Evolutionary conservation across 2,113 vertebrate species (phyloP).

Genomic region (Heteronetta atricapilla): DNA sequence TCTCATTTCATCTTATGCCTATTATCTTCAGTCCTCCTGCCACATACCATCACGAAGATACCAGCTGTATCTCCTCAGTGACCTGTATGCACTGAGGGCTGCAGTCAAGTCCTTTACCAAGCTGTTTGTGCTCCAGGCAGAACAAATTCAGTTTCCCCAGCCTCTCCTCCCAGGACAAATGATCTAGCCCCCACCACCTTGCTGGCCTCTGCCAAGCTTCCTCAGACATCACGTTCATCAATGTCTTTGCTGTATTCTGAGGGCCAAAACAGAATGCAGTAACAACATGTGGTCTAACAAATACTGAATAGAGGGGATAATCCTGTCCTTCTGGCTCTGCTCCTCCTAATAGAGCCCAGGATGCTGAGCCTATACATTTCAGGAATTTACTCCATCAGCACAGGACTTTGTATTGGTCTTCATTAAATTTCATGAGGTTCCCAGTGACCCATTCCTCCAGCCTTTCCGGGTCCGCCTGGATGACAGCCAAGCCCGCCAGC

Average conservation of each 20-base stretch:
- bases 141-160: accelerated
- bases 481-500: neutral
- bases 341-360: neutral
- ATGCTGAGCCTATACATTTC: neutral
- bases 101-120: neutral
- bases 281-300: neutral
- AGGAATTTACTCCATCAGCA: neutral
- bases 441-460: neutral
- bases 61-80: neutral
- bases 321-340: neutral
- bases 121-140: neutral
- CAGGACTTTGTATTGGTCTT: neutral
- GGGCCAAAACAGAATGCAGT: neutral
- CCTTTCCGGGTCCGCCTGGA: neutral
- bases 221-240: neutral
- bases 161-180: neutral
- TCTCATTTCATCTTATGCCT: neutral
- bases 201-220: neutral
- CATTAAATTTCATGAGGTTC: neutral
- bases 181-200: too few species aligned
- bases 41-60: neutral
- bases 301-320: neutral
- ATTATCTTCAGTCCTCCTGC: neutral
- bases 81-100: neutral
- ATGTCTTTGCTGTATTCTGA: neutral